These are phyloP conservation scores for Hemicrepidius hirtus DNA, from an alignment of 2,888 invertebrate genomes.

Conservation along the genomic window DNA sequence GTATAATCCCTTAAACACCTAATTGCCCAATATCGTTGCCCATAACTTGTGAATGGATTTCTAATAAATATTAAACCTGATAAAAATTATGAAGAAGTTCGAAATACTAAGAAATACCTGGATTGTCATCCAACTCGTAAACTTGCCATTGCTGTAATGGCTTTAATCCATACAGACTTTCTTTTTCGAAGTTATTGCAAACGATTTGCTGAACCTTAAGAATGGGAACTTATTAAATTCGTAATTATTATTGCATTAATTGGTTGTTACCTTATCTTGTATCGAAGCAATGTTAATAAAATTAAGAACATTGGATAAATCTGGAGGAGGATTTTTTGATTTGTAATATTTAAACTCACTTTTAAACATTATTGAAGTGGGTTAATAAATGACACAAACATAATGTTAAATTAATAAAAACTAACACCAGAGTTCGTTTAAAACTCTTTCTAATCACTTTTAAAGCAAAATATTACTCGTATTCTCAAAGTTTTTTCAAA, in stretches of 20 bases:
- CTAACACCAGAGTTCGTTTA: no score
- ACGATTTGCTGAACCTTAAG: slow-evolving; percentile 24
- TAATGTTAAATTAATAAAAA: not conserved
- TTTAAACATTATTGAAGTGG: slow-evolving; percentile 78
- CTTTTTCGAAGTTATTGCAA: slow-evolving; percentile 34
- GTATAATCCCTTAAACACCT: slow-evolving; percentile 87
- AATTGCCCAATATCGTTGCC: slow-evolving; percentile 89
- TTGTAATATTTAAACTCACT: slow-evolving; percentile 88
- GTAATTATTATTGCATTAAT: no score
- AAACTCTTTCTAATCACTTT: no score
- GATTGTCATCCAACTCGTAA: slow-evolving; percentile 76
- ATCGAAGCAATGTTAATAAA: slow-evolving; percentile 66
- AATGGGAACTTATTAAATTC: not conserved
- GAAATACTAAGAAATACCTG: slow-evolving; percentile 71
- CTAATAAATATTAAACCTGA: slow-evolving; percentile 85
- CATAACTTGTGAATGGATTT: slow-evolving; percentile 87
- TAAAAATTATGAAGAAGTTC: slow-evolving; percentile 49
- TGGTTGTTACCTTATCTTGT: slow-evolving; percentile 30
- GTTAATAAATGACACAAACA: not conserved
- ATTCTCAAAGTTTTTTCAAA: no score
- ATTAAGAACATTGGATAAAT: slow-evolving; percentile 79
- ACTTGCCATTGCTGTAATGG: slow-evolving; percentile 77
- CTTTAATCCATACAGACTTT: slow-evolving; percentile 70
- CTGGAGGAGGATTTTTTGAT: slow-evolving; percentile 79
- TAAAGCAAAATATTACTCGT: no score